Percentiles rank a stretch among this genome's conserved stretches.
Conservation (phyloP, 2,797 vertebrate genomes). For the Pipistrellus nathusii region DNA sequence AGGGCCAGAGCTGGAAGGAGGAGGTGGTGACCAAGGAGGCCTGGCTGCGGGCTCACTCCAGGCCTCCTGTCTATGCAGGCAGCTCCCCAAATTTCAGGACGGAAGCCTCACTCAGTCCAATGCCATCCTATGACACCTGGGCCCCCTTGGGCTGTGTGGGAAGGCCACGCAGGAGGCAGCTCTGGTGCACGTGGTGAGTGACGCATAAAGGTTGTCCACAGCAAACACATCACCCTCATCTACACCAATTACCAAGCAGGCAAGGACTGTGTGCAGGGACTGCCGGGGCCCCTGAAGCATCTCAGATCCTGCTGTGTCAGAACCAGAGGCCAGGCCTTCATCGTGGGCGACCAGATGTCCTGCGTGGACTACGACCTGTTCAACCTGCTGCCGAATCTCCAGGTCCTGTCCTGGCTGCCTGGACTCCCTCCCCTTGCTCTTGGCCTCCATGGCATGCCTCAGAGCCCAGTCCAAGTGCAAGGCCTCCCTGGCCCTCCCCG, state of each 20-base stretch:
- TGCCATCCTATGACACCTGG: neutral
- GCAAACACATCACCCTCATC: neutral
- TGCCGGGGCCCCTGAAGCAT: neutral
- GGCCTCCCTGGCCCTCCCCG: neutral
- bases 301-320: neutral
- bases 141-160: neutral
- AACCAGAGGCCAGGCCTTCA: neutral
- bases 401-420: neutral
- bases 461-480: neutral
- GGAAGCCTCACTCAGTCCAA: neutral
- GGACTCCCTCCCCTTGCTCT: neutral
- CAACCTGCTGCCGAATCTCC: neutral
- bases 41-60: neutral
- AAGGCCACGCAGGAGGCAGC: neutral
- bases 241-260: neutral
- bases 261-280: neutral
- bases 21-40: neutral
- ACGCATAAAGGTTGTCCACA: neutral
- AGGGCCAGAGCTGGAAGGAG: neutral
- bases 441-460: neutral
- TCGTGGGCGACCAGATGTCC: neutral
- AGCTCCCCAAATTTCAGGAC: neutral
- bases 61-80: neutral
- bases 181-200: neutral
- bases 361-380: neutral